phyloP scores from a whole-genome alignment of 2,113 vertebrate species.

The Podocnemis expansa region DNA sequence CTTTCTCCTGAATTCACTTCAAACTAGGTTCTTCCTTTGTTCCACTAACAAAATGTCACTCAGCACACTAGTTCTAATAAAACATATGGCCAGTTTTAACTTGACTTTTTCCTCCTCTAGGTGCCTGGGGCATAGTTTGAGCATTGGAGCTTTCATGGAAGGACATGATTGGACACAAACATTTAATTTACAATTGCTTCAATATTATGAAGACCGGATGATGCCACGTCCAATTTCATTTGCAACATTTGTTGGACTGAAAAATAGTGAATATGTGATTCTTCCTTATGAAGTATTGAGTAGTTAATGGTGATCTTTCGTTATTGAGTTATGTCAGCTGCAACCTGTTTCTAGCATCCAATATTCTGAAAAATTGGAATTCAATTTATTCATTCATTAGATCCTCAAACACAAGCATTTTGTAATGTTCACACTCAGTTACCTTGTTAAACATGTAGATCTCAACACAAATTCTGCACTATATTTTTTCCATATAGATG shows the following conservation, averaged over 20 bases:
- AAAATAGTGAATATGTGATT: accelerated
- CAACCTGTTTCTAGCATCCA: background rate
- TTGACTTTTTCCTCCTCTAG: background rate
- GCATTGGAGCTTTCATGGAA: background rate
- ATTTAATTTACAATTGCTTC: background rate
- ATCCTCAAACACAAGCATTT: background rate
- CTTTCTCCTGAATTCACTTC: background rate
- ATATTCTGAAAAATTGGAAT: background rate
- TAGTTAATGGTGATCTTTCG: background rate
- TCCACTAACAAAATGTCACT: background rate
- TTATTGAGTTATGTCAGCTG: background rate
- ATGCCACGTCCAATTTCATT: accelerated
- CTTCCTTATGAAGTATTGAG: accelerated
- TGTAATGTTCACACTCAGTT: background rate
- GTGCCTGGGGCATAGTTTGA: background rate
- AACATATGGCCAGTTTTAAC: background rate
- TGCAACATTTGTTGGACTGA: background rate
- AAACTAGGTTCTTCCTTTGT: background rate
- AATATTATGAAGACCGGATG: background rate
- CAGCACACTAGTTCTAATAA: background rate
- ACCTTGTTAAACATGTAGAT: background rate
- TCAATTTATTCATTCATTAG: background rate
- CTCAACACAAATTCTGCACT: too few species aligned
- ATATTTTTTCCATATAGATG: background rate
- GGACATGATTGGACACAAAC: background rate